Evolutionary conservation across 2,797 vertebrate species (phyloP).

Genomic region (Periophthalmus magnuspinnatus): DNA sequence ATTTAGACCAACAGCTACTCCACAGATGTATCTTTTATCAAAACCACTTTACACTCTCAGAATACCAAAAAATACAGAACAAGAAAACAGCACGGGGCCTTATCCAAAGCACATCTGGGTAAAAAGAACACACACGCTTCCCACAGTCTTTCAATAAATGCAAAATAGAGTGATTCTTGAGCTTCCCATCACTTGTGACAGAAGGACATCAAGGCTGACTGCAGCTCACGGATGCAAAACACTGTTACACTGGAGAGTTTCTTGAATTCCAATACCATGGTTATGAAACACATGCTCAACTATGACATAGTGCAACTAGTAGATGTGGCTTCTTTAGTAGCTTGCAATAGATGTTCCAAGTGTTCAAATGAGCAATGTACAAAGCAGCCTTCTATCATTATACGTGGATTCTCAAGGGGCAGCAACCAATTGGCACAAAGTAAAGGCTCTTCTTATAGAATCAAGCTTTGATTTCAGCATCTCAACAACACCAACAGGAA

Average conservation of each 20-base stretch:
- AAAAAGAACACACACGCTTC: conserved; percentile 24
- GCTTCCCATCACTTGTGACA: conserved; percentile 27
- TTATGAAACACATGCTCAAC: conserved; percentile 15
- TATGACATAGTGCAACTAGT: conserved; percentile 10
- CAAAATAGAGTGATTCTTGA: conserved; percentile 22
- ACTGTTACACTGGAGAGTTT: background rate
- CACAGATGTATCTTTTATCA: conserved; percentile 21
- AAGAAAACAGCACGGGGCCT: conserved; percentile 15
- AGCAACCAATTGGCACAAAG: conserved; percentile 7
- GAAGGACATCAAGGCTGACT: conserved; percentile 21
- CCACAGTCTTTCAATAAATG: conserved; percentile 21
- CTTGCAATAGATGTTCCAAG: conserved; percentile 22
- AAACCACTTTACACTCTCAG: conserved; percentile 18
- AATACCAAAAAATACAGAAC: conserved; percentile 12
- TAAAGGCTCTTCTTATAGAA: conserved; percentile 20
- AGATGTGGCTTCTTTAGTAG: conserved; percentile 23
- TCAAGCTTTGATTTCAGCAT: conserved; percentile 10
- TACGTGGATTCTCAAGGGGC: conserved; percentile 19
- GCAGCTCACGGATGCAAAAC: conserved; percentile 17
- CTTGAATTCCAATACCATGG: conserved; percentile 38
- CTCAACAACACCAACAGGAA: conserved; percentile 14
- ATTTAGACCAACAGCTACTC: conserved; percentile 10
- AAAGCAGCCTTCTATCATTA: conserved; percentile 33
- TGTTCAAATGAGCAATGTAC: conserved; percentile 15
- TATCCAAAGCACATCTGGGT: conserved; percentile 23